Base-by-base conservation (phyloP, 37 sponge, comb jelly and placozoan genomes). In the Halichondria panicea region DNA sequence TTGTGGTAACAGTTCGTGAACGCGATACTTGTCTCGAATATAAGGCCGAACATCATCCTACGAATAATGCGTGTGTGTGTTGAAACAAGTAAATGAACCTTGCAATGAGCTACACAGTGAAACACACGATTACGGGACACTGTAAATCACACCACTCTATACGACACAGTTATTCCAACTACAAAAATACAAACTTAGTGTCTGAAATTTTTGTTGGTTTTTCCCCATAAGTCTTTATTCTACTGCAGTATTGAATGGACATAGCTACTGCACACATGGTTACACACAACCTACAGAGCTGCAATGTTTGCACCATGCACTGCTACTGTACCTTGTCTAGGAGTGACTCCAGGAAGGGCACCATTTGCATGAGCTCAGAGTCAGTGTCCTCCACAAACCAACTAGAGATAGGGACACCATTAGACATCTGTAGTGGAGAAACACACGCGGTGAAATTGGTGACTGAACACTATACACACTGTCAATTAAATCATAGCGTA, bases 381-480 rank as follows among this genome's bases (percentile, higher is more conserved):
- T 98, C 99, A 19, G 36, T 57, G 22, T 85, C 79, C 56, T 98
- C 99, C 54, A 39, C 74, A 62, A 98, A 95, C 99, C 99, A 98
- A 55, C 91, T 85, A 64, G 77, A 86, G 41, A 98, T 98, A 1
- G 99, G 99, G 34, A 98, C 90, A 2, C 99, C 99, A 82, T 98
- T 98, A 24, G 88, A 90, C 66, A 98, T 50, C 91, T 93, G 55
- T 33, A 81, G 42, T 37, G 43, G 66, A 45, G 59, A n/a, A n/a
- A n/a, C n/a, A n/a, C n/a, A n/a, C n/a, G n/a, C n/a, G 11, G 52
- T 48, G 15, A 48, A 48, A 48, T 15, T 48, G 15, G 11, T 15
- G 13, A 48, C 52, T 48, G 52, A 11, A 18, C 15, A 15, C 52
- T 60, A 58, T 31, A 11, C 31, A 68, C 30, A 65, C 66, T 33